Evolutionary conservation across 2,113 vertebrate species (phyloP), one percentile per base, ranked within the genome.

Genomic region (Corvus hawaiiensis): DNA sequence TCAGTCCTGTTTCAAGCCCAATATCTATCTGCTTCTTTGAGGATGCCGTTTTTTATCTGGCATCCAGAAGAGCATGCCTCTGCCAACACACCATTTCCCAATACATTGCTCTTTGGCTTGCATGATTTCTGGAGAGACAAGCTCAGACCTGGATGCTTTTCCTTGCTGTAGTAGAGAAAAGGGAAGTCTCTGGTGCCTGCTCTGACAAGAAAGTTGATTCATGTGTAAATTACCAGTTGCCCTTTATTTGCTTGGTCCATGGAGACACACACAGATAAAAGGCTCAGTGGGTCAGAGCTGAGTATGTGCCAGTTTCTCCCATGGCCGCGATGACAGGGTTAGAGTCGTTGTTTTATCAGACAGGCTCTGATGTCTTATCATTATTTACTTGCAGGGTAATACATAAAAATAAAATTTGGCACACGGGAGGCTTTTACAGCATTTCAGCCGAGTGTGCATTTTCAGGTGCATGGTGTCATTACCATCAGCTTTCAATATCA

Each of bases 191-290:
- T 96, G 93, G 96, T 98, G 98, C 97, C 97, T 90, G 35, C 91
- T 97, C 95, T 92, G 96, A 92, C 61, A 76, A 97, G 97, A 96
- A 98, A 95, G 97, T 96, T 97, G 97, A 98, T 98, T 98, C 98
- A 98, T 98, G 98, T 99, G 98, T 98, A 99, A 98, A 99, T 99
- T 95, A 97, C 96, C 83, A 9, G 82, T 97, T 98, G 98, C 97
- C 98, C 97, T 98, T 98, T 98, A 97, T 98, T 98, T 98, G 96
- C 93, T 93, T 33, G 44, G 98, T 98, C 98, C 95, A 9, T 96
- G 95, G 98, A 98, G 98, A 98, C 98, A 98, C 96, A 97, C 7
- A 55, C 95, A 97, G 98, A 98, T 98, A 98, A 98, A 98, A 98
- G 96, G 75, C 97, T 96, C 52, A 0, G 83, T 91, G 96, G 98